phyloP scores from a whole-genome alignment of 1,140 invertebrate genomes.

The Danaus melanippus region DNA sequence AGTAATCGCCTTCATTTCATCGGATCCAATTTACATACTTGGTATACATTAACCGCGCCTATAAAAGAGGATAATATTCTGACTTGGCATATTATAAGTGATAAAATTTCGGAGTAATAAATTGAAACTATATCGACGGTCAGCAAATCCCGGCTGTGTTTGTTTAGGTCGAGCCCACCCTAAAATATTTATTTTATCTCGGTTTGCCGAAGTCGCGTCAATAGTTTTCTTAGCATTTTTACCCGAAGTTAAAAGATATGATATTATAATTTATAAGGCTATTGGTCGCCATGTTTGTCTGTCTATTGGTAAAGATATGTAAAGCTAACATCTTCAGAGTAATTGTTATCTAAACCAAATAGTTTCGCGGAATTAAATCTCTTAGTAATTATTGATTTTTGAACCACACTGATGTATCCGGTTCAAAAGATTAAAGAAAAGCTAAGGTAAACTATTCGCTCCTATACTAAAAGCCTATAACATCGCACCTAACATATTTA shows the following conservation, averaged over 20 bases:
- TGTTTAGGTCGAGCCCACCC: conserved; percentile 68
- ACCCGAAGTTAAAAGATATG: conserved; percentile 53
- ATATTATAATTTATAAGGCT: conserved; percentile 63
- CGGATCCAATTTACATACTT: too few species aligned
- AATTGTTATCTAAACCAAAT: conserved; percentile 58
- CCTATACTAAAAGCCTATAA: conserved; percentile 6
- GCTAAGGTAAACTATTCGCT: conserved; percentile 4
- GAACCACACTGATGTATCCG: conserved; percentile 28
- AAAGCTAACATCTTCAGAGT: conserved; percentile 52
- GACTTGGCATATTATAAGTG: conserved; percentile 24
- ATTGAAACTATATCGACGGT: conserved; percentile 69
- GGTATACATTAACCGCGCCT: too few species aligned
- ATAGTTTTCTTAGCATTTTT: conserved; percentile 65
- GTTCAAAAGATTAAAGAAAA: conserved; percentile 12
- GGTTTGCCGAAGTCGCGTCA: conserved; percentile 68
- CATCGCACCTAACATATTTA: conserved; percentile 8
- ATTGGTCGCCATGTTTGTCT: conserved; percentile 45
- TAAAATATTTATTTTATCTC: conserved; percentile 71
- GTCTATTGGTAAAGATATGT: conserved; percentile 47
- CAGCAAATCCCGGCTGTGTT: conserved; percentile 66
- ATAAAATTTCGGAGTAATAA: conserved; percentile 65
- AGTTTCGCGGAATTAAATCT: conserved; percentile 57
- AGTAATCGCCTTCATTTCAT: too few species aligned
- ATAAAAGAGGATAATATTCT: conserved; percentile 2
- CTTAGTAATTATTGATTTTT: conserved; percentile 52